These are phyloP conservation scores for Cylloceria caligata DNA, from an alignment of 2,888 invertebrate species.

Conservation along the genomic window DNA sequence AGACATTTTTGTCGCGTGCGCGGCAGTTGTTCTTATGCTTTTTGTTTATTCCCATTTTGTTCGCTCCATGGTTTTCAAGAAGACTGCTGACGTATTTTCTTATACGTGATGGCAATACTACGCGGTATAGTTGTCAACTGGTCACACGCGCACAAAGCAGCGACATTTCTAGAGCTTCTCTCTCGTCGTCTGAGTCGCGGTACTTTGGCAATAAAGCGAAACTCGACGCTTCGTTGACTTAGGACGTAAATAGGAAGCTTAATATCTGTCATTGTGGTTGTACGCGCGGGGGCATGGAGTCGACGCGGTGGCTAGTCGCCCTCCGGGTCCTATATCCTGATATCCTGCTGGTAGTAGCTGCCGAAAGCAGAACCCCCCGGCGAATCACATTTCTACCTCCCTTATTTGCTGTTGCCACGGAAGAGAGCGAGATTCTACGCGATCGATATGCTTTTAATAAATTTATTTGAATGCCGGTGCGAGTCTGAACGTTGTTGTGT, in stretches of 20 bases:
- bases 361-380: constrained; percentile 42
- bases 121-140: background rate
- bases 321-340: constrained; percentile 59
- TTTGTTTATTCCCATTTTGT: constrained; percentile 15
- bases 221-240: constrained; percentile 80
- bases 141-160: background rate
- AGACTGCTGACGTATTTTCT: background rate
- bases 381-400: constrained; percentile 34
- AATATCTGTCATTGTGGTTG: constrained; percentile 81
- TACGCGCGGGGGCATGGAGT: constrained; percentile 53
- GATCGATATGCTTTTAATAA: background rate
- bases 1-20: constrained; percentile 61
- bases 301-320: constrained; percentile 56
- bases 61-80: background rate
- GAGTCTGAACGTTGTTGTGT: too few species aligned
- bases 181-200: constrained; percentile 9
- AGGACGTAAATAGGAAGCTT: constrained; percentile 81
- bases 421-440: background rate
- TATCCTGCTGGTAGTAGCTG: constrained; percentile 45
- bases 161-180: constrained; percentile 34
- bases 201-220: constrained; percentile 78
- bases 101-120: background rate
- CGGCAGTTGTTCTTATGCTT: constrained; percentile 2
- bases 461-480: background rate
- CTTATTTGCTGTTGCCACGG: background rate